Conservation (phyloP, 1,140 invertebrate species). For the Polyergus mexicanus region DNA sequence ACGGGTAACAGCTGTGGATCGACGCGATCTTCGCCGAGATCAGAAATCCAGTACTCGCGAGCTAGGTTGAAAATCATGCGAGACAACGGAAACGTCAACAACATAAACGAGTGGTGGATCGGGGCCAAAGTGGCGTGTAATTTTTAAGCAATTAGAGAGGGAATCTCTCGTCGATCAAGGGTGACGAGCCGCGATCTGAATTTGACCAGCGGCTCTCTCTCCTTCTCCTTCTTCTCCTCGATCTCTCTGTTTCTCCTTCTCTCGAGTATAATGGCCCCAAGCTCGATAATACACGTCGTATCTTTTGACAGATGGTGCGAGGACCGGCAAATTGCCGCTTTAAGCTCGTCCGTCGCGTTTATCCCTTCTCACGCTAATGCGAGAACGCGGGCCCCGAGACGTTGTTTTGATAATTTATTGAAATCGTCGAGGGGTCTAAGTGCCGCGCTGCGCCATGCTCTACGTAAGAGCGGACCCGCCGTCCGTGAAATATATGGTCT, state of each 20-base stretch:
- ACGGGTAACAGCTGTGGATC: slow-evolving; percentile 24
- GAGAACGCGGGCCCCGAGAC: slow-evolving; percentile 60
- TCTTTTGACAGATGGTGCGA: slow-evolving; percentile 84
- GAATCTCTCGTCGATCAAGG: slow-evolving; percentile 45
- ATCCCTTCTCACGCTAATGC: slow-evolving; percentile 75
- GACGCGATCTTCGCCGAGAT: slow-evolving; percentile 10
- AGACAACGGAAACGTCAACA: slow-evolving; percentile 47
- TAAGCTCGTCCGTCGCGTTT: slow-evolving; percentile 74
- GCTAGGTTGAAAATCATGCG: slow-evolving; percentile 15
- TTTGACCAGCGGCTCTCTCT: slow-evolving; percentile 35
- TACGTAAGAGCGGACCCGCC: slow-evolving; percentile 60
- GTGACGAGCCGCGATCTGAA: slow-evolving; percentile 43
- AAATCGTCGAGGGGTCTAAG: slow-evolving; percentile 77
- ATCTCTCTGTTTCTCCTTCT: slow-evolving; percentile 47
- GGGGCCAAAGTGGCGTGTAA: slow-evolving; percentile 79
- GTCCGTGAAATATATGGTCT: slow-evolving; percentile 75
- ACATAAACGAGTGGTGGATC: slow-evolving; percentile 36
- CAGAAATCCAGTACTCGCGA: slow-evolving; percentile 28
- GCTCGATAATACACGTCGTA: slow-evolving; percentile 75
- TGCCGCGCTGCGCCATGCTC: slow-evolving; percentile 38
- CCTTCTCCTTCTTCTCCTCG: background rate
- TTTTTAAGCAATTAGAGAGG: slow-evolving; percentile 80
- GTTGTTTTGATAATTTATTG: slow-evolving; percentile 81
- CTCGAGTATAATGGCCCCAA: slow-evolving; percentile 54
- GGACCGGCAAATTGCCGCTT: slow-evolving; percentile 82